Conservation (phyloP, 2,888 invertebrate species). For the Ectemnius continuus region DNA sequence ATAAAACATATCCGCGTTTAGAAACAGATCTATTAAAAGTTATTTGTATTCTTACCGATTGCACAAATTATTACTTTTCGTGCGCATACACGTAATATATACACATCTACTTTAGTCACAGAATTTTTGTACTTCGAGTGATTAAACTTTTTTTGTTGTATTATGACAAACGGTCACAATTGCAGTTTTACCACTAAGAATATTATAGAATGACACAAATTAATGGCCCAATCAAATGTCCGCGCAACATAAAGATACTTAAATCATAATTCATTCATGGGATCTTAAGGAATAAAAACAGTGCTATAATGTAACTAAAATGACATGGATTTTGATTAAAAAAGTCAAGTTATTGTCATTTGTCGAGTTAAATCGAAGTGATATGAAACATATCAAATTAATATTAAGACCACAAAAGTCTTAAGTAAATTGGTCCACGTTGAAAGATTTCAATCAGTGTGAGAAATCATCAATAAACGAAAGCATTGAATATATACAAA, state of each 20-base stretch:
- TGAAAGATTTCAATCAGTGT: constrained; percentile 13
- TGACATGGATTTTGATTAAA: constrained; percentile 18
- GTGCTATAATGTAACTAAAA: background rate
- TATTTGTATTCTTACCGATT: constrained; percentile 20
- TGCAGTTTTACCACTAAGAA: too few relatives aligned
- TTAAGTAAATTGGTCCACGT: background rate
- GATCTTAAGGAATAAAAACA: constrained; percentile 4
- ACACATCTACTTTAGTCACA: constrained; percentile 10
- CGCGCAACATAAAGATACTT: constrained; percentile 12
- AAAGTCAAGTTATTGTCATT: constrained; percentile 2
- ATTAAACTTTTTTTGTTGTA: constrained; percentile 15
- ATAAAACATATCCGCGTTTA: constrained; percentile 11
- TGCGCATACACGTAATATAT: constrained; percentile 28
- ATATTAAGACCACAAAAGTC: too few relatives aligned
- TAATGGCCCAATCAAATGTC: constrained; percentile 26
- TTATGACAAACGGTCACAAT: constrained; percentile 9
- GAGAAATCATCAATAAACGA: background rate
- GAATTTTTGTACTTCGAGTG: background rate
- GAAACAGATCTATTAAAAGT: constrained; percentile 12
- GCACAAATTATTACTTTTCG: constrained; percentile 24
- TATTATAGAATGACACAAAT: background rate
- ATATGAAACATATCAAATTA: constrained; percentile 1
- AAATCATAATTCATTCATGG: constrained; percentile 26
- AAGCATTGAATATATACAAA: background rate
- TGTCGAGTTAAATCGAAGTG: constrained; percentile 3